phyloP scores from a whole-genome alignment of 2,888 invertebrate genomes.

The Orchestes rusci region DNA sequence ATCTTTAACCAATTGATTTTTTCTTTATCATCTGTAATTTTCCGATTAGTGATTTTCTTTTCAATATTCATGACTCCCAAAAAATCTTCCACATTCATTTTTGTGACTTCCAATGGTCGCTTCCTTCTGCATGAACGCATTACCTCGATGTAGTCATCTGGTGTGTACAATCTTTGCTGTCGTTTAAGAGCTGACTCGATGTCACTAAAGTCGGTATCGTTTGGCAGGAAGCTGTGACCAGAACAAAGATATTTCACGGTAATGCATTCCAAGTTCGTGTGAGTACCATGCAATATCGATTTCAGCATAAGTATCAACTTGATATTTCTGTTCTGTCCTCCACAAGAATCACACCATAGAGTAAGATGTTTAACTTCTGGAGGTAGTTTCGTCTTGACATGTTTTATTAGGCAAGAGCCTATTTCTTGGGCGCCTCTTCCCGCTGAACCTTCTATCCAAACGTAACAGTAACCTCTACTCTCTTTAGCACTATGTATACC shows the following conservation, averaged over 20 bases:
- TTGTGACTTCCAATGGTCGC: neutral
- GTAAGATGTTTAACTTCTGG: constrained; percentile 7
- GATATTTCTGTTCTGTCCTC: too few relatives aligned
- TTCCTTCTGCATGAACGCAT: neutral
- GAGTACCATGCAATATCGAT: constrained; percentile 5
- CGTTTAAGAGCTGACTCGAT: neutral
- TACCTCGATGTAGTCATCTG: neutral
- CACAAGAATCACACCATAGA: neutral
- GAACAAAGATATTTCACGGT: neutral
- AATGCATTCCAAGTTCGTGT: neutral
- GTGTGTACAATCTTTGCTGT: neutral
- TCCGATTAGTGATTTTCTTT: neutral
- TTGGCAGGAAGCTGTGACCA: neutral
- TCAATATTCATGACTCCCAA: neutral
- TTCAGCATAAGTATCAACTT: constrained; percentile 7
- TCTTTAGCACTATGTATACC: neutral
- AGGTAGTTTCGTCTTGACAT: too few relatives aligned
- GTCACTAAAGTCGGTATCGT: neutral
- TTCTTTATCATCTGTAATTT: neutral
- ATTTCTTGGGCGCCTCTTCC: too few relatives aligned
- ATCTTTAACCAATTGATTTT: neutral
- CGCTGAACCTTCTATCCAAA: neutral
- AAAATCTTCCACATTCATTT: too few relatives aligned
- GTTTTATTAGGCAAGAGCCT: too few relatives aligned
- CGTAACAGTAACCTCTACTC: neutral